These are phyloP conservation scores for Drosophila engyochracea DNA, from an alignment of 2,888 invertebrate genomes.

Conservation along the genomic window DNA sequence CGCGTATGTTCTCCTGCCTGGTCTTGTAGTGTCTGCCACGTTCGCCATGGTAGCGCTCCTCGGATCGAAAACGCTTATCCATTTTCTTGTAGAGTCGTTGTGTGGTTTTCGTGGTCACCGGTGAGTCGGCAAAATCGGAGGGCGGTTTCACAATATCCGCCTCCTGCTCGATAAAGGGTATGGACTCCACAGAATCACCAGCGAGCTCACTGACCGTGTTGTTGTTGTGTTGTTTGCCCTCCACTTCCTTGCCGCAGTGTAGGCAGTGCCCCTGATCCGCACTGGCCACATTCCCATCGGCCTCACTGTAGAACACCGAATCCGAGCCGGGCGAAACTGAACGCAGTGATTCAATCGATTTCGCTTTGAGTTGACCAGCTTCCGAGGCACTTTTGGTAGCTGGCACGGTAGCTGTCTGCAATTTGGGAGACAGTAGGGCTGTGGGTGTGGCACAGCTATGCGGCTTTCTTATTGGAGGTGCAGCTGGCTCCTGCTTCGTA, in stretches of 20 bases:
- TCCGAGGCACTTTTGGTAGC: slow-evolving; percentile 73
- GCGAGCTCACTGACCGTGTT: slow-evolving; percentile 56
- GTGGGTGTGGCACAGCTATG: slow-evolving; percentile 72
- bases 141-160: slow-evolving; percentile 94
- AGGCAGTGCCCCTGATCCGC: slow-evolving; percentile 90
- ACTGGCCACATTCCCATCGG: slow-evolving; percentile 87
- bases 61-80: slow-evolving; percentile 92
- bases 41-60: slow-evolving; percentile 89
- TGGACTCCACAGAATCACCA: slow-evolving; percentile 84
- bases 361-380: slow-evolving; percentile 88
- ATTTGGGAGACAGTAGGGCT: slow-evolving; percentile 56
- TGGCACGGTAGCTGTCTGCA: slow-evolving; percentile 12
- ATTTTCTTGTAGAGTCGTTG: slow-evolving; percentile 90
- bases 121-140: slow-evolving; percentile 95
- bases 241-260: slow-evolving; percentile 93
- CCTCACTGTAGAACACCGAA: slow-evolving; percentile 95
- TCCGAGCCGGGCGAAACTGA: slow-evolving; percentile 97
- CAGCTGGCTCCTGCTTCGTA: slow-evolving; percentile 38
- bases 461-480: slow-evolving; percentile 46
- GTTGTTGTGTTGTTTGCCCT: slow-evolving; percentile 86
- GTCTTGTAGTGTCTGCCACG: slow-evolving; percentile 88
- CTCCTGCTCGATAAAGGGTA: slow-evolving; percentile 85
- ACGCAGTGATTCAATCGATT: slow-evolving; percentile 94
- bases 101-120: slow-evolving; percentile 87
- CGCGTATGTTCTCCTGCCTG: slow-evolving; percentile 90